phyloP scores from a whole-genome alignment of 2,797 vertebrate species.

The Oreochromis mossambicus region DNA sequence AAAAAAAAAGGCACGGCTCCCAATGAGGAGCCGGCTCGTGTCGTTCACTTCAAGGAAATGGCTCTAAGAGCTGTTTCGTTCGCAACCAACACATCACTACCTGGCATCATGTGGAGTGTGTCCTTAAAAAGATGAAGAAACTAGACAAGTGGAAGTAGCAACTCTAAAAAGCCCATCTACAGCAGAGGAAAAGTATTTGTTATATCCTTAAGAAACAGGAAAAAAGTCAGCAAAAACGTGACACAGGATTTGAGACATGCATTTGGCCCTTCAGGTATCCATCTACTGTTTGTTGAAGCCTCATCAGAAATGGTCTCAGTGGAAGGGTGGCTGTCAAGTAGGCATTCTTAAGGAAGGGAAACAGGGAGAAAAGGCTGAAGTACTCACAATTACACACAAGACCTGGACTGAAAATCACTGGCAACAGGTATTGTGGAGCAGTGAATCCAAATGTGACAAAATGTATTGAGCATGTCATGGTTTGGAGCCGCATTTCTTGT shows the following conservation, averaged over 20 bases:
- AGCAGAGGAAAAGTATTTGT: background rate
- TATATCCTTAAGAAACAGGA: background rate
- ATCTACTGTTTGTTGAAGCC: background rate
- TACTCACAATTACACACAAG: background rate
- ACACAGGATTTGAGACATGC: background rate
- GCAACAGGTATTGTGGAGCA: background rate
- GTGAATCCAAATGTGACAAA: background rate
- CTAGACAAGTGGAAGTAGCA: background rate
- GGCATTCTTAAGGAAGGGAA: background rate
- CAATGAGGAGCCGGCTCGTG: too few relatives aligned
- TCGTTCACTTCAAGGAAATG: too few relatives aligned
- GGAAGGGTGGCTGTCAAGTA: background rate
- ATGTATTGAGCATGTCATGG: background rate
- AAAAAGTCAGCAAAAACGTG: background rate
- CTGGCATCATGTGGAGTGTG: background rate
- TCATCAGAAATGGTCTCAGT: background rate
- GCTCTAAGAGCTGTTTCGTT: too few relatives aligned
- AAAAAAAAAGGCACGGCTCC: too few relatives aligned
- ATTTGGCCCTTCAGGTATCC: background rate
- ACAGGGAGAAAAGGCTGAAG: background rate
- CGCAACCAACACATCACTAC: too few relatives aligned
- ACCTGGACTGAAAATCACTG: background rate
- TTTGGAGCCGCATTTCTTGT: background rate
- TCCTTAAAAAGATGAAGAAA: background rate
- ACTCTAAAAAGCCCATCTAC: background rate